phyloP scores from a whole-genome alignment of 2,113 vertebrate genomes.

The Pachycephala philippinensis region DNA sequence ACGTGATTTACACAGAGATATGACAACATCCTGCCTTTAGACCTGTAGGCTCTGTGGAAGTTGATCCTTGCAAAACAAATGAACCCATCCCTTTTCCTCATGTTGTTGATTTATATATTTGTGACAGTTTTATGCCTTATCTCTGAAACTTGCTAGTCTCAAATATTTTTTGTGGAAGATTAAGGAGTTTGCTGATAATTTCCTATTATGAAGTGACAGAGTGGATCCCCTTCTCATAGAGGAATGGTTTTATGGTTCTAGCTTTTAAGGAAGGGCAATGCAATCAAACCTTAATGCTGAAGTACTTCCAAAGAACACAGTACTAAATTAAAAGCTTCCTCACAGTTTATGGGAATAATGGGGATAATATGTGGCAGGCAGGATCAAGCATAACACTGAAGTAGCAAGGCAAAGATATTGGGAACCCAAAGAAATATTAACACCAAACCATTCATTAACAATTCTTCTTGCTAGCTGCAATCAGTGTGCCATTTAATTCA shows the following conservation, averaged over 20 bases:
- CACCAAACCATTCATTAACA: neutral
- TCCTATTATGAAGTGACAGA: neutral
- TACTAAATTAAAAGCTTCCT: neutral
- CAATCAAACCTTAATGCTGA: neutral
- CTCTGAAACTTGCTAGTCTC: neutral
- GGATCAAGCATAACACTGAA: neutral
- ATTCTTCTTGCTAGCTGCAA: neutral
- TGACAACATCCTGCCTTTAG: neutral
- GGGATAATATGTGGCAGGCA: neutral
- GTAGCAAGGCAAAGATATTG: neutral
- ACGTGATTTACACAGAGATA: neutral
- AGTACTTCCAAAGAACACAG: neutral
- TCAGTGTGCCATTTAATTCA: neutral
- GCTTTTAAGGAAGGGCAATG: neutral
- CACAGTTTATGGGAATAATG: neutral
- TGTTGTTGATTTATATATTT: neutral
- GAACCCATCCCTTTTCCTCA: neutral
- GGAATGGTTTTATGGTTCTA: neutral
- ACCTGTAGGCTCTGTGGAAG: neutral
- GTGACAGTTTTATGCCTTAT: neutral
- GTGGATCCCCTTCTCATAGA: neutral
- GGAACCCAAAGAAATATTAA: neutral
- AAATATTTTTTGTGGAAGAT: neutral
- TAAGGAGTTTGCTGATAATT: neutral
- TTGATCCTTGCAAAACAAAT: neutral